phyloP scores from a whole-genome alignment of 2,797 vertebrate genomes.

The Crenuchus spilurus region DNA sequence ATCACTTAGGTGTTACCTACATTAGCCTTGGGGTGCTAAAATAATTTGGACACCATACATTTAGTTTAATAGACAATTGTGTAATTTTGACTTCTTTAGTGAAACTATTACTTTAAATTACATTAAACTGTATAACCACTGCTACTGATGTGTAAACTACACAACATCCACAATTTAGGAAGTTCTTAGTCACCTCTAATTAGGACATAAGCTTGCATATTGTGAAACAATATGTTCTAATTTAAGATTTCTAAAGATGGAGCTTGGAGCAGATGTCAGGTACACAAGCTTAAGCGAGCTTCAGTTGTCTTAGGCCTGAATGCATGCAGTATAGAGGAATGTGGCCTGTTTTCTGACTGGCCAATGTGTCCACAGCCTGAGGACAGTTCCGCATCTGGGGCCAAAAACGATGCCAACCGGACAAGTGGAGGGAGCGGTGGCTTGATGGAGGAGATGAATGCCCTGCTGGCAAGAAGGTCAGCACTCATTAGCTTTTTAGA shows the following conservation, averaged over 20 bases:
- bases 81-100: too few relatives aligned
- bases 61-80: too few relatives aligned
- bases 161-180: background rate
- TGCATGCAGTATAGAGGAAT: background rate
- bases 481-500: slow-evolving; percentile 37
- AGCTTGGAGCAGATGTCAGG: slow-evolving; percentile 20
- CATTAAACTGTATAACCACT: background rate
- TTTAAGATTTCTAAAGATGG: background rate
- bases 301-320: background rate
- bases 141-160: background rate
- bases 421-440: slow-evolving; percentile 92
- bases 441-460: slow-evolving; percentile 99
- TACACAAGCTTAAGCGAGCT: background rate
- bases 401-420: slow-evolving; percentile 90
- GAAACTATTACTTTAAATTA: too few relatives aligned
- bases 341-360: background rate
- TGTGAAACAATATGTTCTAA: slow-evolving; percentile 6
- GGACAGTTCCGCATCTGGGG: slow-evolving; percentile 80
- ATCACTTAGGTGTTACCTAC: too few relatives aligned
- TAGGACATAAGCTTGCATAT: background rate
- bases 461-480: slow-evolving; percentile 94
- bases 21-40: too few relatives aligned
- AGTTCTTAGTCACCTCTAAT: background rate
- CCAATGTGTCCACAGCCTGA: slow-evolving; percentile 79
- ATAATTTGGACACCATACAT: too few relatives aligned